Evolutionary conservation across 1,140 invertebrate species (phyloP).

Genomic region (Aradophagus sp.): DNA sequence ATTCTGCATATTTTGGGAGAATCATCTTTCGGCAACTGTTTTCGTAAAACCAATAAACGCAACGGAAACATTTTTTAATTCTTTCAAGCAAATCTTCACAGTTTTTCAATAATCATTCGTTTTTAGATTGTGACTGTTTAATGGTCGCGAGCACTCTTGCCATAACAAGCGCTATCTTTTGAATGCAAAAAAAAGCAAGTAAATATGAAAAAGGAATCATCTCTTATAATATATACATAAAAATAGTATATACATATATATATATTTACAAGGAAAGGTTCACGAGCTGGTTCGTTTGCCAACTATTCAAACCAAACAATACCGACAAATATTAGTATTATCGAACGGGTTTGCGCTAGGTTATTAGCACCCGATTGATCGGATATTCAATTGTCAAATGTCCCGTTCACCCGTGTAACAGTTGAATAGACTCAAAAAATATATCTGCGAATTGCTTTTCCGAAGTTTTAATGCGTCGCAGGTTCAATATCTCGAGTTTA

Average conservation of each 20-base stretch:
- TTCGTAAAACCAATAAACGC: too few relatives aligned
- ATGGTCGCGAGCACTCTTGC: constrained; percentile 67
- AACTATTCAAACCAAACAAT: constrained; percentile 47
- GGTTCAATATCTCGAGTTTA: too few relatives aligned
- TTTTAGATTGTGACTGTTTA: too few relatives aligned
- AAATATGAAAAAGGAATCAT: background rate
- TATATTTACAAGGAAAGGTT: constrained; percentile 53
- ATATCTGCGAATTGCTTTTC: too few relatives aligned
- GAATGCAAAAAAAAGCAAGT: constrained; percentile 15
- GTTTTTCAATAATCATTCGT: too few relatives aligned
- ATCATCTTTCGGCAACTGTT: too few relatives aligned
- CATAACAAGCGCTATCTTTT: constrained; percentile 69
- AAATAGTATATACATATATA: constrained; percentile 48
- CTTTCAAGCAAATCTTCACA: too few relatives aligned
- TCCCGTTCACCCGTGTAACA: constrained; percentile 9
- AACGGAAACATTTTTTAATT: too few relatives aligned
- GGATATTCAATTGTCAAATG: constrained; percentile 9
- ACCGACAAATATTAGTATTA: constrained; percentile 56
- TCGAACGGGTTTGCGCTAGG: constrained; percentile 18
- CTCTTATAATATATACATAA: background rate
- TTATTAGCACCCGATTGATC: background rate
- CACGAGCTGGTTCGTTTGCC: constrained; percentile 61
- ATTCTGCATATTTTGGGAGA: too few relatives aligned
- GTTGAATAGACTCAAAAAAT: constrained; percentile 34
- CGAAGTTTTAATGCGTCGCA: too few relatives aligned